Conservation (phyloP, 2,797 vertebrate species). For the Clamator glandarius region DNA sequence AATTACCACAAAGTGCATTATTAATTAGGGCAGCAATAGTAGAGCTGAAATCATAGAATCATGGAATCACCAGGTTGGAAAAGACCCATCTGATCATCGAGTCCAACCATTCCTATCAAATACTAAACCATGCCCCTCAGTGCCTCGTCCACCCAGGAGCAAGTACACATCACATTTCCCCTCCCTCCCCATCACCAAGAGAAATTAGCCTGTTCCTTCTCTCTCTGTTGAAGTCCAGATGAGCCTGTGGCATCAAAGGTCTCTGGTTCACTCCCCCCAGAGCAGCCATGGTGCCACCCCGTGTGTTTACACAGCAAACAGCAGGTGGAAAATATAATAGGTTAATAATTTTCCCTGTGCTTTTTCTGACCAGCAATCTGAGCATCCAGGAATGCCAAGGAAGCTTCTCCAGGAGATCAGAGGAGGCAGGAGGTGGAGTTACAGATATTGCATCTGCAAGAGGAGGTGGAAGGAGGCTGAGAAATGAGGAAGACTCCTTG, state of each 20-base stretch:
- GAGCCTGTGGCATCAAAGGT: neutral
- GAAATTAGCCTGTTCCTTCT: neutral
- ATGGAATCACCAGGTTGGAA: too few species aligned
- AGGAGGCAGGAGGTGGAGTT: neutral
- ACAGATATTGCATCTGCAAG: neutral
- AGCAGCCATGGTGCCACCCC: neutral
- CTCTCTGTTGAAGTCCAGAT: neutral
- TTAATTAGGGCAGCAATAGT: neutral
- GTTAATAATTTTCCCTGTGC: neutral
- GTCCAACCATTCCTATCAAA: too few species aligned
- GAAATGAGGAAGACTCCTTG: neutral
- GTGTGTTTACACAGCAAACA: neutral
- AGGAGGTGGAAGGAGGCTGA: neutral
- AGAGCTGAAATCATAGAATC: neutral
- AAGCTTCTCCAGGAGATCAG: neutral
- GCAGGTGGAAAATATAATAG: neutral
- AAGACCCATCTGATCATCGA: too few species aligned
- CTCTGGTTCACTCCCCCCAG: neutral
- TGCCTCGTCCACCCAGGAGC: neutral
- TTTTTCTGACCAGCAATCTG: neutral
- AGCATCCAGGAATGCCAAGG: neutral
- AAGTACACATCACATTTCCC: neutral
- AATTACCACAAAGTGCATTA: neutral
- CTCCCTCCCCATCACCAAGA: neutral
- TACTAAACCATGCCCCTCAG: too few species aligned